These are phyloP conservation scores for Epinotia brunnichana DNA, from an alignment of 2,888 invertebrate genomes.

Conservation along the genomic window DNA sequence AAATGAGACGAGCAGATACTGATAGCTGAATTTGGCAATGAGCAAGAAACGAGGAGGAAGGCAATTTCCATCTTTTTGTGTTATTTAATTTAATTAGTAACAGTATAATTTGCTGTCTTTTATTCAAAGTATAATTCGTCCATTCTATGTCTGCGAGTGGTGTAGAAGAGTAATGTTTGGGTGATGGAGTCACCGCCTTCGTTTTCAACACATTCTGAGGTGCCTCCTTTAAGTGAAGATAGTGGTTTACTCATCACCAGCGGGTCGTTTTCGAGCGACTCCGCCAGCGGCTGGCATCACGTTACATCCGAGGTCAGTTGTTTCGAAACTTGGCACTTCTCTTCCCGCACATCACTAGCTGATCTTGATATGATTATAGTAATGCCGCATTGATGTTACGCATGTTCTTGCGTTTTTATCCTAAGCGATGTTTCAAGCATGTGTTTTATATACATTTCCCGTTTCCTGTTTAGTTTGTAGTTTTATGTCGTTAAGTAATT, in stretches of 20 bases:
- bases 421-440: neutral
- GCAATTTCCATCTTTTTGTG: conserved; percentile 24
- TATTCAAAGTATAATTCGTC: conserved; percentile 53
- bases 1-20: conserved; percentile 14
- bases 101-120: conserved; percentile 47
- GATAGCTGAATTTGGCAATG: conserved; percentile 28
- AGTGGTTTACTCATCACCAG: conserved; percentile 89
- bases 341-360: conserved; percentile 8
- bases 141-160: conserved; percentile 59
- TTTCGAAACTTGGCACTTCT: conserved; percentile 30
- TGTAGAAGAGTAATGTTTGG: conserved; percentile 54
- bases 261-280: conserved; percentile 90
- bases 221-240: conserved; percentile 89
- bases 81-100: conserved; percentile 29
- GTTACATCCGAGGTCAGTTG: conserved; percentile 86
- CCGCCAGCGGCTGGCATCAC: conserved; percentile 87
- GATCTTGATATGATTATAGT: conserved; percentile 11
- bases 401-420: conserved; percentile 9
- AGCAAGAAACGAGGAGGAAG: conserved; percentile 26
- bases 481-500: neutral
- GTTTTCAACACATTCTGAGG: conserved; percentile 89
- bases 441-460: neutral
- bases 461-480: neutral
- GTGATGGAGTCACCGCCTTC: conserved; percentile 91
- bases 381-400: neutral